Evolutionary conservation across 2,888 invertebrate species (phyloP).

Genomic region (Acleris emargana): DNA sequence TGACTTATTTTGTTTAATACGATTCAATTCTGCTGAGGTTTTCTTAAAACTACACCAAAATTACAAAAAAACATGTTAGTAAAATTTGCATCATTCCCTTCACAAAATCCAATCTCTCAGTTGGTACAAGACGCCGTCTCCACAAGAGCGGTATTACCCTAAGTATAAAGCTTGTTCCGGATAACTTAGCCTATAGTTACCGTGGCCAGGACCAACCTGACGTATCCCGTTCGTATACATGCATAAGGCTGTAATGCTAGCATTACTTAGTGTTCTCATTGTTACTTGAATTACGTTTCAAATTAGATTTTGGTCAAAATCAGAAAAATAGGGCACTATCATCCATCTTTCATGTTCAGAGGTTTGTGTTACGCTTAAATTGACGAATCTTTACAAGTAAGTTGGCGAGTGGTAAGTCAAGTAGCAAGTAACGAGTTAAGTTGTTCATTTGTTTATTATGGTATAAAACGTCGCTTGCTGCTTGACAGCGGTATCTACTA

Average conservation of each 20-base stretch:
- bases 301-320: conserved; percentile 25
- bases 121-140: conserved; percentile 17
- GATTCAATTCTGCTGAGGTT: no score
- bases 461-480: conserved; percentile 3
- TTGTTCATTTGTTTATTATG: conserved; percentile 17
- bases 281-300: conserved; percentile 42
- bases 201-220: conserved; percentile 71
- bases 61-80: no score
- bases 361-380: neutral
- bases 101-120: neutral
- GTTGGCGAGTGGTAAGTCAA: conserved; percentile 3
- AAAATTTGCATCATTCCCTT: neutral
- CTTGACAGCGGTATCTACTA: neutral
- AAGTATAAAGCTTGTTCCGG: conserved; percentile 78
- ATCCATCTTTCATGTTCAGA: neutral
- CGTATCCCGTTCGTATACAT: conserved; percentile 86
- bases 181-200: conserved; percentile 60
- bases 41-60: no score
- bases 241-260: conserved; percentile 86
- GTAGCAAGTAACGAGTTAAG: conserved; percentile 7
- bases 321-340: neutral
- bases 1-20: no score
- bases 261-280: conserved; percentile 71
- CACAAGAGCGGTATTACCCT: conserved; percentile 65
- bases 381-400: neutral